These are phyloP conservation scores for Drosophila prostipennis DNA, from an alignment of 2,888 invertebrate genomes.

Conservation along the genomic window DNA sequence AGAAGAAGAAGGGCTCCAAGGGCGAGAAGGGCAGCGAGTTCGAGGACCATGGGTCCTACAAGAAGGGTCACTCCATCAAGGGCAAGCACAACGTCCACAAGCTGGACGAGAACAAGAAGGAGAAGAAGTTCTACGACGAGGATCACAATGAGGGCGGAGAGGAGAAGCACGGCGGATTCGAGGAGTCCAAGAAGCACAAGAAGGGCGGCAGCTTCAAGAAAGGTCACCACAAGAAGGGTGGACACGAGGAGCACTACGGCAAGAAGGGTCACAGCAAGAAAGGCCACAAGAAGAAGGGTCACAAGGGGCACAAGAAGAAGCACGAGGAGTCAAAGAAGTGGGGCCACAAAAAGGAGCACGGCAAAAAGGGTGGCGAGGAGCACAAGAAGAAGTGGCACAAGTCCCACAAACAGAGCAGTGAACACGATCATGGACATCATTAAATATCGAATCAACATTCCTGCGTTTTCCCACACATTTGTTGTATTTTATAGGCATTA, in stretches of 20 bases:
- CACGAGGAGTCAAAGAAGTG: conserved; percentile 92
- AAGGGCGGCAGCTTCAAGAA: conserved; percentile 93
- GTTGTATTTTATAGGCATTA: conserved; percentile 25
- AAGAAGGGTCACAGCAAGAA: conserved; percentile 92
- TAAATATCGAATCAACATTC: background rate
- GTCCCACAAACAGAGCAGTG: conserved; percentile 85
- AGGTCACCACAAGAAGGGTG: conserved; percentile 91
- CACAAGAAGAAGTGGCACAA: conserved; percentile 91
- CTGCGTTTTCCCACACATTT: background rate
- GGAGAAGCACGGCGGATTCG: conserved; percentile 92
- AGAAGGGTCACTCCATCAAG: conserved; percentile 93
- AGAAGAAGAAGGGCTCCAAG: conserved; percentile 85
- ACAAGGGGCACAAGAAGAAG: conserved; percentile 91
- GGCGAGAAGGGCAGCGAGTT: conserved; percentile 85
- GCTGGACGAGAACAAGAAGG: conserved; percentile 93
- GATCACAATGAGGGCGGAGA: conserved; percentile 92
- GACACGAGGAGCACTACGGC: conserved; percentile 91
- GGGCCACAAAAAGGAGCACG: conserved; percentile 90
- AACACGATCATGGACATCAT: conserved; percentile 69
- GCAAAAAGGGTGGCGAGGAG: conserved; percentile 92
- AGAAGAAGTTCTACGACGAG: conserved; percentile 94
- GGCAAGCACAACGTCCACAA: conserved; percentile 94
- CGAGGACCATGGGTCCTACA: conserved; percentile 88
- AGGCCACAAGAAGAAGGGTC: conserved; percentile 91
- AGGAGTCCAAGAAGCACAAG: conserved; percentile 92